A percentile compares a stretch with the other conserved stretches of the same genome.
Conservation (phyloP, 2,113 vertebrate genomes). For the Pelmatolapia mariae region DNA sequence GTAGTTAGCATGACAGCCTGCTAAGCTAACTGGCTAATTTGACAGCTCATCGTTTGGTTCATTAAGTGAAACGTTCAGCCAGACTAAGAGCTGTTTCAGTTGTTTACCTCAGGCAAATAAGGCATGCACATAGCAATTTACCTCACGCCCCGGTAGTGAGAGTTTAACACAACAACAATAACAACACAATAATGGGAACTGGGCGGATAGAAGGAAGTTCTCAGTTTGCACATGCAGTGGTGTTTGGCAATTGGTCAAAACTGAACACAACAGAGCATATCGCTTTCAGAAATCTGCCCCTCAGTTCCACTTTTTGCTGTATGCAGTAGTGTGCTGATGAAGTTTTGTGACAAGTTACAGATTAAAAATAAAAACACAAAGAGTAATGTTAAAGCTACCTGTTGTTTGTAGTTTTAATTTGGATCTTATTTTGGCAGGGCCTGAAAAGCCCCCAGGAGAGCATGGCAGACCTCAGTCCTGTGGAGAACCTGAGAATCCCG, state of each 20-base stretch:
- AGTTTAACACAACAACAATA: not conserved
- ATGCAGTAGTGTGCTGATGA: not conserved
- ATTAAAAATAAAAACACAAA: not conserved
- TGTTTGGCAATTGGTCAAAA: not conserved
- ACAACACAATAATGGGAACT: not conserved
- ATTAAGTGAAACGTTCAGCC: not conserved
- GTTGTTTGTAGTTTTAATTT: not conserved
- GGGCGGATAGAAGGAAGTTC: conserved; percentile 30
- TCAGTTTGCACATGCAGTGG: conserved; percentile 20
- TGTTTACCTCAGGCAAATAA: not conserved
- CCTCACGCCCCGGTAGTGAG: rapidly evolving
- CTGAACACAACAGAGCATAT: not conserved
- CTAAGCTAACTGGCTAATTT: conserved; percentile 45
- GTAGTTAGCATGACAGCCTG: conserved; percentile 30
- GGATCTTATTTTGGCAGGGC: conserved; percentile 65
- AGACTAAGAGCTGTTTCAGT: not conserved
- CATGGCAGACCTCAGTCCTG: conserved; percentile 87
- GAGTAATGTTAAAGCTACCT: not conserved
- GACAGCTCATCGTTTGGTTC: conserved; percentile 41
- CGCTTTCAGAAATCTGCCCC: not conserved
- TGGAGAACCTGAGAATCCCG: conserved; percentile 88
- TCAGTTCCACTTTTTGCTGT: conserved; percentile 2
- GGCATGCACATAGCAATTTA: not conserved
- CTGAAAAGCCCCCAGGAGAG: conserved; percentile 93
- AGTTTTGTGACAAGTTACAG: not conserved